Percentiles rank a stretch among this genome's conserved stretches.
phyloP scores from a whole-genome alignment of 2,888 invertebrate species.

The Melanophora roralis region DNA sequence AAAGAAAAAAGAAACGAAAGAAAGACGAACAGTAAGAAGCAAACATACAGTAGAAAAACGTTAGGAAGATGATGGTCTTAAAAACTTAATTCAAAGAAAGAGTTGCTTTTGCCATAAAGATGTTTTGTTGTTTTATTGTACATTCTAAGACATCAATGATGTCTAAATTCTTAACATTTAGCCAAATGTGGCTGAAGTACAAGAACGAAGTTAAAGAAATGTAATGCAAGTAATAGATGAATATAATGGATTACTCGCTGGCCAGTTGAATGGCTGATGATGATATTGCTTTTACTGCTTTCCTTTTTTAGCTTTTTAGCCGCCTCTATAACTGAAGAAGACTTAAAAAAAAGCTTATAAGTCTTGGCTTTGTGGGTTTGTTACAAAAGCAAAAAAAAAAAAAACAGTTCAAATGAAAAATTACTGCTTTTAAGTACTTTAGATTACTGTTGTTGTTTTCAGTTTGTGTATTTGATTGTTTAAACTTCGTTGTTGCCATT shows the following conservation, averaged over 20 bases:
- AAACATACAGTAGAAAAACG: slow-evolving; percentile 18
- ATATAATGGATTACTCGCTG: not conserved
- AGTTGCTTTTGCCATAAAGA: slow-evolving; percentile 40
- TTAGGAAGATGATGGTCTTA: slow-evolving; percentile 21
- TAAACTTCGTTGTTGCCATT: not conserved
- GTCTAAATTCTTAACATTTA: slow-evolving; percentile 56
- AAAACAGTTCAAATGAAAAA: slow-evolving; percentile 58
- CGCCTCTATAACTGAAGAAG: slow-evolving; percentile 36
- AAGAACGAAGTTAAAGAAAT: not conserved
- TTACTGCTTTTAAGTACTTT: slow-evolving; percentile 61
- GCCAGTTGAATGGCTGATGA: not conserved
- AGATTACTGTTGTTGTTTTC: slow-evolving; percentile 54
- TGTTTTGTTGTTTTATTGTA: slow-evolving; percentile 32
- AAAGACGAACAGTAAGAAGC: not conserved
- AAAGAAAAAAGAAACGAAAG: not conserved
- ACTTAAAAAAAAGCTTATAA: slow-evolving; percentile 32
- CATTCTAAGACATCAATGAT: slow-evolving; percentile 46
- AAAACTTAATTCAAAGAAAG: slow-evolving; percentile 32
- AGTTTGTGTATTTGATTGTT: slow-evolving; percentile 6
- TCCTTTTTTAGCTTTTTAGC: slow-evolving; percentile 26
- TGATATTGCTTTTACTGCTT: slow-evolving; percentile 20
- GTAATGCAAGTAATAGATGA: slow-evolving; percentile 5
- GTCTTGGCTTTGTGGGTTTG: slow-evolving; percentile 15
- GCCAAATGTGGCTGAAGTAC: not conserved
- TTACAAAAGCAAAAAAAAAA: not conserved